Base-by-base conservation (phyloP, 1,140 invertebrate genomes). In the Euschistus heros region DNA sequence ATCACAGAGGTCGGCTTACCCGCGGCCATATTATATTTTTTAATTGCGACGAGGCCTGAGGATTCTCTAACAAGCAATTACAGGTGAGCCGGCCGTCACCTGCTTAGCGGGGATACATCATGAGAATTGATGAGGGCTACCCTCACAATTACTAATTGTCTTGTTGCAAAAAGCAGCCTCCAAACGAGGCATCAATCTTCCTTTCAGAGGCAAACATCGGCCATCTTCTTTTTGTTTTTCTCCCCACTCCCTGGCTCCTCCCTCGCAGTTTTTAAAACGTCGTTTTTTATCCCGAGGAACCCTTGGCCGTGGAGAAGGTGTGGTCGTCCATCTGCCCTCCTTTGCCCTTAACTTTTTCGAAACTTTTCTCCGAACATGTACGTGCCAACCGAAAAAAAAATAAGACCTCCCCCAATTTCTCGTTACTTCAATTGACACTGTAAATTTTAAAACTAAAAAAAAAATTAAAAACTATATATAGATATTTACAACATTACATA, bases 141-240 rank as follows among this genome's bases (percentile, higher is more conserved):
- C 24, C 63, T 64, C 63, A 55, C 63, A 64, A 64, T 64, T 64
- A 64, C 63, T 64, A 64, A 64, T 64, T 64, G 63, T 64, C 63
- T 64, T 64, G 63, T 54, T 52, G 63, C 37, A 55, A 64, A 64
- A 64, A 64, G 63, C 63, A 64, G 37, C 47, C 26, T 57, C 54
- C 63, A 64, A 64, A 64, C 63, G 63, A 64, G 63, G 17, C 63
- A 64, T 64, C 63, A 64, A 64, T 64, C 63, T 64, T 64, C 63
- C 63, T 64, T 64, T 64, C 63, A 64, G 37, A 50, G 17, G 26
- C 63, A 64, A 50, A 47, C 50, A 26, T 27, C 26, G 20, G 62
- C 44, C 37, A 50, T 27, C 62, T 47, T 46, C 44, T 47, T 46
- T 24, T 50, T 50, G 20, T 44, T 33, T 37, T 20, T 20, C 44